Base-by-base conservation (phyloP, 2,797 vertebrate genomes). In the Ambastaia sidthimunki region DNA sequence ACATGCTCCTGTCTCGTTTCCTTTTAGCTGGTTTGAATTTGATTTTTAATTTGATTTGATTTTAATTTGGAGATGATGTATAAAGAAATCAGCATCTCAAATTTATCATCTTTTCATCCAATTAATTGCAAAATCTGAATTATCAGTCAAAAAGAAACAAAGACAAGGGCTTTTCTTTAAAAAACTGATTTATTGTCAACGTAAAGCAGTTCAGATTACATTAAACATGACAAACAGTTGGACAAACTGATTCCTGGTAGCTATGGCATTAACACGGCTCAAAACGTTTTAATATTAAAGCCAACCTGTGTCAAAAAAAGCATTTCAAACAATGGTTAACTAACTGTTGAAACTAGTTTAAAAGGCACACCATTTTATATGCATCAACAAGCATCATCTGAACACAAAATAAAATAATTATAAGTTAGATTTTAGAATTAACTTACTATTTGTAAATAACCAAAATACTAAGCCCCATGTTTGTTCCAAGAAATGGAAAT, bases 131-230 rank as follows among this genome's bases (percentile, higher is more conserved):
- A 79, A 83, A 71, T 84, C 83, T 80, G 87, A 85, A 81, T 88
- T 75, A 80, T 86, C 88, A 95, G 94, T 96, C 85, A 86, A 91
- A 98, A 98, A 97, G 91, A 97, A 97, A 97, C 96, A 95, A 95
- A 96, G 95, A 99, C 97, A 97, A 96, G 95, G 92, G 93, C 91
- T 91, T 95, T 96, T 93, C 93, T 95, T 96, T 96, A 94, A 89
- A 84, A 72, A 78, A 96, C 92, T 86, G 93, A 98, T 99, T 99
- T 99, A 99, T 99, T 99, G 93, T 97, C 96, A 96, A 96, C 93
- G 95, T 94, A 93, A 95, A 96, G 95, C 96, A 98, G 95, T 94
- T 95, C 95, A 97, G 73, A 94, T 96, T 95, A 97, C 96, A 98
- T 93, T 94, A 94, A 97, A 98, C 96, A 98, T 95, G 96, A 96